Evolutionary conservation across 2,888 invertebrate species (phyloP).

Genomic region (Metallyticus violacea): DNA sequence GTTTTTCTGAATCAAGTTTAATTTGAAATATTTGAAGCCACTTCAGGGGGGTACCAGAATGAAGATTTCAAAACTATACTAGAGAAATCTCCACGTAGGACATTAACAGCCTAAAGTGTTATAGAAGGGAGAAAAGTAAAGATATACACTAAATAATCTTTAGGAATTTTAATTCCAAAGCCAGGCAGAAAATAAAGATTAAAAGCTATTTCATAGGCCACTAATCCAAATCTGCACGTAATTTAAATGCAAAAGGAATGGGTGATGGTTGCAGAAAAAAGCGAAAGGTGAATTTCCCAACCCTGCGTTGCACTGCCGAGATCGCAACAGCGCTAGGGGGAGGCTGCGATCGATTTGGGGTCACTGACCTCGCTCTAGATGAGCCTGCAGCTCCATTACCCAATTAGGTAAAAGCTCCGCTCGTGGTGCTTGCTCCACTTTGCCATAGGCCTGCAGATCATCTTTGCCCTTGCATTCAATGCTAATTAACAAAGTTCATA

Average conservation of each 20-base stretch:
- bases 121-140: too few species aligned
- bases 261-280: not conserved
- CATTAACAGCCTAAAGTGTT: too few species aligned
- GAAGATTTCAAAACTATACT: not conserved
- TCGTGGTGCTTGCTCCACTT: not conserved
- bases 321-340: too few species aligned
- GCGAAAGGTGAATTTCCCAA: not conserved
- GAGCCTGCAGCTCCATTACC: not conserved
- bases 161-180: not conserved
- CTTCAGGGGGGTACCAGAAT: too few species aligned
- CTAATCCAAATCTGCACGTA: not conserved
- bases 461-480: too few species aligned
- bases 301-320: not conserved
- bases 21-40: too few species aligned
- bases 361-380: not conserved
- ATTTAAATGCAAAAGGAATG: not conserved
- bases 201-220: not conserved
- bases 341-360: not conserved
- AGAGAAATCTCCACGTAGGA: not conserved
- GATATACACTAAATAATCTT: not conserved
- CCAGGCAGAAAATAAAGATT: not conserved
- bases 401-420: not conserved
- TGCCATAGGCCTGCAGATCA: not conserved
- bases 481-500: too few species aligned
- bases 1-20: too few species aligned